Evolutionary conservation across 2,113 vertebrate genomes (phyloP).

Genomic region (Poecile atricapillus): DNA sequence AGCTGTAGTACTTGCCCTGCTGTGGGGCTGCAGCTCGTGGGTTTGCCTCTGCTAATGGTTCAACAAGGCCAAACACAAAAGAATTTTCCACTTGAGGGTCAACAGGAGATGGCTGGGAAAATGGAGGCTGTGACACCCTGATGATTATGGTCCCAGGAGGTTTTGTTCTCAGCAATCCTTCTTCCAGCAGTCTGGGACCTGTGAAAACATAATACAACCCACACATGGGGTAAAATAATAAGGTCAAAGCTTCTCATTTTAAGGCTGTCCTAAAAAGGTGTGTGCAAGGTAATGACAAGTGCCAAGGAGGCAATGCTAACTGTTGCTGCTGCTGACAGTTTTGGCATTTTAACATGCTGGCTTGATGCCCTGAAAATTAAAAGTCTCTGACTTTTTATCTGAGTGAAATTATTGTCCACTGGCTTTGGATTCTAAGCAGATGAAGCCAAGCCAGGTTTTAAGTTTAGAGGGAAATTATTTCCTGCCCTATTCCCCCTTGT

Average conservation of each 20-base stretch:
- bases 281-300: slow-evolving; percentile 41
- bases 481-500: neutral
- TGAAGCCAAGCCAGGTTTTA: neutral
- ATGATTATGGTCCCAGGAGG: neutral
- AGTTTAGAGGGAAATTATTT: neutral
- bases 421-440: neutral
- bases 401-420: slow-evolving; percentile 34
- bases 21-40: neutral
- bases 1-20: neutral
- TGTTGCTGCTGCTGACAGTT: slow-evolving; percentile 43
- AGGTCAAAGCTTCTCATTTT: slow-evolving; percentile 56
- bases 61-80: neutral
- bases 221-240: slow-evolving; percentile 26
- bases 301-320: slow-evolving; percentile 42
- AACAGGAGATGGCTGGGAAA: neutral
- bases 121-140: neutral
- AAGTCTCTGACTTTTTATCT: slow-evolving; percentile 45
- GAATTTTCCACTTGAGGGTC: neutral
- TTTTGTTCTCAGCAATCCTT: neutral
- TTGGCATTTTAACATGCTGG: slow-evolving; percentile 32
- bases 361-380: slow-evolving; percentile 56
- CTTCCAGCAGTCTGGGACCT: neutral
- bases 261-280: slow-evolving; percentile 45
- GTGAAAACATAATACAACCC: neutral
- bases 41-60: neutral